These are phyloP conservation scores for Coregonus ussuriensis DNA, from an alignment of 2,797 vertebrate species.

Conservation along the genomic window DNA sequence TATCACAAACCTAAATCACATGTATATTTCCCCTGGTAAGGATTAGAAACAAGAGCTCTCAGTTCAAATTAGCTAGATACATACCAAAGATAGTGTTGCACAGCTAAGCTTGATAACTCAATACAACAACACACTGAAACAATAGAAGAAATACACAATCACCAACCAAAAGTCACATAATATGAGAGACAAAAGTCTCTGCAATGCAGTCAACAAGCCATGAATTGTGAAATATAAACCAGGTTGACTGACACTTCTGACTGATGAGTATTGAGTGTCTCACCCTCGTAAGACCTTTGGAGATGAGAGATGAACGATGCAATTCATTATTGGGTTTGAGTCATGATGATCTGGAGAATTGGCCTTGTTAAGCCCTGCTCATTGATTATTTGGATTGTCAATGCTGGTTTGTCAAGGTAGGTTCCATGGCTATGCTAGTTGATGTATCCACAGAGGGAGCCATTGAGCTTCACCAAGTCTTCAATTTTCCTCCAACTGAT, in stretches of 20 bases:
- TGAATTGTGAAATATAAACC: slow-evolving; percentile 46
- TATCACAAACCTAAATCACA: background rate
- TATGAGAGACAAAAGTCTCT: background rate
- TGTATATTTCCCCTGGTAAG: no score
- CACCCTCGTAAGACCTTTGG: slow-evolving; percentile 24
- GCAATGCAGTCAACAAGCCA: slow-evolving; percentile 7
- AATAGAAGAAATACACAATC: no score
- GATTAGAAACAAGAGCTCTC: no score
- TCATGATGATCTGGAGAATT: background rate
- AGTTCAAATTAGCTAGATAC: no score
- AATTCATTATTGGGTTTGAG: slow-evolving; percentile 12
- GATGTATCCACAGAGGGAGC: slow-evolving; percentile 68
- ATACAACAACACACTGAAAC: background rate
- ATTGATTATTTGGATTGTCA: slow-evolving; percentile 10
- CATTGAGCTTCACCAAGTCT: slow-evolving; percentile 49
- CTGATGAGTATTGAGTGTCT: slow-evolving; percentile 26
- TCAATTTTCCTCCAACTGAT: background rate
- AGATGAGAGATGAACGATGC: background rate
- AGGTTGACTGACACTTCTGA: slow-evolving; percentile 50
- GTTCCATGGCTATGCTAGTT: background rate
- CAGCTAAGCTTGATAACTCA: background rate
- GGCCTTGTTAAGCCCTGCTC: background rate
- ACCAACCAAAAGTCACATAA: no score
- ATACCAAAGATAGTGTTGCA: background rate
- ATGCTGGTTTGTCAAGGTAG: slow-evolving; percentile 22